Conservation (phyloP, 2,113 vertebrate genomes). For the Neoarius graeffei region DNA sequence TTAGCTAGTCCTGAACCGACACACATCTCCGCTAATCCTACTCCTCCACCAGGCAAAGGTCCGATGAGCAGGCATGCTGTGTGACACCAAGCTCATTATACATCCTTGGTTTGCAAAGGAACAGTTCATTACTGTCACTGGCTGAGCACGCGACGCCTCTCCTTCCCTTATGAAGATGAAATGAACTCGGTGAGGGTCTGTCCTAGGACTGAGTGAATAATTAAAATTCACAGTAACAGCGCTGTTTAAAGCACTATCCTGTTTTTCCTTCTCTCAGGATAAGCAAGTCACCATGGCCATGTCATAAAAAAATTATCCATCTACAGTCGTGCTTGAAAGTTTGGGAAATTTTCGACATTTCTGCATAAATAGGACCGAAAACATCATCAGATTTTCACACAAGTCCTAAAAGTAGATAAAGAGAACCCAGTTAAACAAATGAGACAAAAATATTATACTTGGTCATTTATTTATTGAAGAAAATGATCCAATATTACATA, state of each 20-base stretch:
- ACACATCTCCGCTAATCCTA: slow-evolving; percentile 32
- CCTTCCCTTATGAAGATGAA: slow-evolving; percentile 18
- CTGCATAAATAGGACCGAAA: too few relatives aligned
- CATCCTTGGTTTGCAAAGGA: slow-evolving; percentile 36
- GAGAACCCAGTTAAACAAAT: too few relatives aligned
- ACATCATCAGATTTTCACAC: too few relatives aligned
- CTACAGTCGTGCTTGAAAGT: not conserved
- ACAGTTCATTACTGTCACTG: slow-evolving; percentile 41
- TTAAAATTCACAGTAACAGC: slow-evolving; percentile 16
- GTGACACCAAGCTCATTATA: slow-evolving; percentile 27
- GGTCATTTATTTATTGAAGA: too few relatives aligned
- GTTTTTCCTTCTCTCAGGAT: not conserved
- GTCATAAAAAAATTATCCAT: not conserved
- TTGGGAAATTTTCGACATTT: too few relatives aligned
- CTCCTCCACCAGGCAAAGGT: slow-evolving; percentile 31
- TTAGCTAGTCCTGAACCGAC: slow-evolving; percentile 39
- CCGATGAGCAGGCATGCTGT: slow-evolving; percentile 1
- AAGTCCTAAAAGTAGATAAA: too few relatives aligned
- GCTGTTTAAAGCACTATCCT: not conserved
- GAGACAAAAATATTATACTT: too few relatives aligned
- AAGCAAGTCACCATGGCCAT: not conserved
- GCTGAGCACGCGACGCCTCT: slow-evolving; percentile 4
- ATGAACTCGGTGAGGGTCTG: slow-evolving; percentile 12
- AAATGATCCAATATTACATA: too few relatives aligned
- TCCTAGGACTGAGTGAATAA: slow-evolving; percentile 10